Evolutionary conservation across 2,797 vertebrate genomes (phyloP).

Genomic region (Parauchenoglanis punctatus): DNA sequence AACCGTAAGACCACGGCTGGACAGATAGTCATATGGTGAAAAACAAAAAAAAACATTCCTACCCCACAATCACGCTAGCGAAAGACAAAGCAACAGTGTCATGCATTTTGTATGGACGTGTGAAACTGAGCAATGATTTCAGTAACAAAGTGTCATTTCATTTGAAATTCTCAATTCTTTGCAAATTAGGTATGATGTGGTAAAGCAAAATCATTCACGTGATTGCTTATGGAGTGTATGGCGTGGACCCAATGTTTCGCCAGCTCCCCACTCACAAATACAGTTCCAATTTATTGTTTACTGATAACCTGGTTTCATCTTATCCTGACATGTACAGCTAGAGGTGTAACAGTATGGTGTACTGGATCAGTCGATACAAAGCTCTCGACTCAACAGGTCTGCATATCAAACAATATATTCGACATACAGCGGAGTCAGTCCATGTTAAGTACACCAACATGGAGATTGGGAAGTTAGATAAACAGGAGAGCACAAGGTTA

Average conservation of each 20-base stretch:
- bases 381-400: not conserved
- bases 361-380: not conserved
- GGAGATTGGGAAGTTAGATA: not conserved
- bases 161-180: not conserved
- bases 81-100: not conserved
- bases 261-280: not conserved
- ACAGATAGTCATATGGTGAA: not conserved
- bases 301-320: not conserved
- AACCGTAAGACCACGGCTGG: not conserved
- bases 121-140: not conserved
- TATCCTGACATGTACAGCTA: not conserved
- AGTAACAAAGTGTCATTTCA: not conserved
- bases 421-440: not conserved
- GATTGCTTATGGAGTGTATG: not conserved
- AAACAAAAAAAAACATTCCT: not conserved
- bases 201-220: not conserved
- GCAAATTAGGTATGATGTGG: not conserved
- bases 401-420: not conserved
- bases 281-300: not conserved
- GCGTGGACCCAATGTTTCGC: not conserved
- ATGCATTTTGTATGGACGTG: not conserved
- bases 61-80: not conserved
- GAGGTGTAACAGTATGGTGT: not conserved
- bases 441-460: not conserved
- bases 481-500: not conserved